Percentiles rank a stretch among this genome's conserved stretches.
phyloP scores from a whole-genome alignment of 2,113 vertebrate species.

The Asarcornis scutulata region DNA sequence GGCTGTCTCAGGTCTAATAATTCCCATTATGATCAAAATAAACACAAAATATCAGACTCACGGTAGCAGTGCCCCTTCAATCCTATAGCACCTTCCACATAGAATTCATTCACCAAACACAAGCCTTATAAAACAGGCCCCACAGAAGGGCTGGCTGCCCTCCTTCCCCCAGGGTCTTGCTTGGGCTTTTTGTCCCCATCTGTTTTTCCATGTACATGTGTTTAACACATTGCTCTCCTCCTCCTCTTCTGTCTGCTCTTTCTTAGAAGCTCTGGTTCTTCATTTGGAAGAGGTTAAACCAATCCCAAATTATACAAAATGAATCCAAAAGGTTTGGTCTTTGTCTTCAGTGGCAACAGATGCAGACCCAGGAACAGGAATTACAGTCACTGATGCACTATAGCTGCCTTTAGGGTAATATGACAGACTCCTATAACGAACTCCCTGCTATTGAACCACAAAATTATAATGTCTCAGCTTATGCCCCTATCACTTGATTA shows the following conservation, averaged over 20 bases:
- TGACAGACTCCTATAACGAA: neutral
- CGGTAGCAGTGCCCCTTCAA: neutral
- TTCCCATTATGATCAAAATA: neutral
- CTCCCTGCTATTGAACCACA: neutral
- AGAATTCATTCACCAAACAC: neutral
- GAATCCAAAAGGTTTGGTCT: neutral
- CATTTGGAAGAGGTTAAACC: neutral
- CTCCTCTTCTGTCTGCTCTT: neutral
- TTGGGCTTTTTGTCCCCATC: neutral
- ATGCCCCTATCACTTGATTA: neutral
- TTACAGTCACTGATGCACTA: neutral
- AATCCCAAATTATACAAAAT: neutral
- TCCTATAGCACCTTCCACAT: neutral
- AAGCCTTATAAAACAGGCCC: neutral
- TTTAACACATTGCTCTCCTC: neutral
- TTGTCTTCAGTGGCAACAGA: neutral
- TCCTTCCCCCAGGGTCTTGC: fast-evolving
- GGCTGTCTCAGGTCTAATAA: neutral
- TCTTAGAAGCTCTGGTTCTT: neutral
- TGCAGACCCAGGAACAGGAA: neutral
- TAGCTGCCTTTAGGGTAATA: neutral
- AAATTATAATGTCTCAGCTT: neutral
- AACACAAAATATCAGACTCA: neutral
- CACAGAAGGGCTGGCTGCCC: neutral
- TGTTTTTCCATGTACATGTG: neutral